phyloP scores from a whole-genome alignment of 2,888 invertebrate species.

The Anarsia innoxiella region DNA sequence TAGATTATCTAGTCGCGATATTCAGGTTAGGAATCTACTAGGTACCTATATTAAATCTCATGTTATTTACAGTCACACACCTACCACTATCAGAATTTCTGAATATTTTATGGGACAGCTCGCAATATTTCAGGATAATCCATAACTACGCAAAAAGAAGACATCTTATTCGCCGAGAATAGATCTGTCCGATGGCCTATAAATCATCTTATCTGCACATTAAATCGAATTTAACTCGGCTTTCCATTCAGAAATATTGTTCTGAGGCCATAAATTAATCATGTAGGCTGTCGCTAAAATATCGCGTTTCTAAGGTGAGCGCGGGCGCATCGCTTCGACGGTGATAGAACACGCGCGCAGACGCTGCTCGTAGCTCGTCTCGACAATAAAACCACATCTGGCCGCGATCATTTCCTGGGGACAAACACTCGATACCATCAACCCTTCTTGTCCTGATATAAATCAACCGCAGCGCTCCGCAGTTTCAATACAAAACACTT shows the following conservation, averaged over 20 bases:
- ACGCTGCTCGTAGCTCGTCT: too few species aligned
- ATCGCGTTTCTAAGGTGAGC: conserved; percentile 57
- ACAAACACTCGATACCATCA: conserved; percentile 68
- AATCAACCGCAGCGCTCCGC: conserved; percentile 46
- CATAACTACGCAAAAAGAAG: conserved; percentile 16
- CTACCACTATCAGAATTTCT: too few species aligned
- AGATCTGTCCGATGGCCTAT: conserved; percentile 39
- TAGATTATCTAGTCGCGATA: too few species aligned
- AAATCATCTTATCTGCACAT: conserved; percentile 67
- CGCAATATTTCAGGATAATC: conserved; percentile 11
- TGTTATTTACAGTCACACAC: too few species aligned
- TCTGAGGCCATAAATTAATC: conserved; percentile 69
- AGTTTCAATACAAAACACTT: conserved; percentile 19
- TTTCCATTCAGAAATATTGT: conserved; percentile 53
- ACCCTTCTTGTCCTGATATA: conserved; percentile 50
- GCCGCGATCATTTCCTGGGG: conserved; percentile 60
- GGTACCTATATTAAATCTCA: too few species aligned
- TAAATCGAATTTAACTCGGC: conserved; percentile 58
- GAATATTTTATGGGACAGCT: too few species aligned
- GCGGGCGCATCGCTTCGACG: conserved; percentile 51
- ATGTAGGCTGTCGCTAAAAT: conserved; percentile 73
- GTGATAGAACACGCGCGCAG: conserved; percentile 49
- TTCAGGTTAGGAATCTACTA: too few species aligned
- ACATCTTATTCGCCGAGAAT: conserved; percentile 20
- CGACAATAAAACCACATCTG: conserved; percentile 52